Percentiles rank a stretch among this genome's conserved stretches.
Evolutionary conservation across 2,888 invertebrate genomes (phyloP).

Genomic region (Ligdia adustata): DNA sequence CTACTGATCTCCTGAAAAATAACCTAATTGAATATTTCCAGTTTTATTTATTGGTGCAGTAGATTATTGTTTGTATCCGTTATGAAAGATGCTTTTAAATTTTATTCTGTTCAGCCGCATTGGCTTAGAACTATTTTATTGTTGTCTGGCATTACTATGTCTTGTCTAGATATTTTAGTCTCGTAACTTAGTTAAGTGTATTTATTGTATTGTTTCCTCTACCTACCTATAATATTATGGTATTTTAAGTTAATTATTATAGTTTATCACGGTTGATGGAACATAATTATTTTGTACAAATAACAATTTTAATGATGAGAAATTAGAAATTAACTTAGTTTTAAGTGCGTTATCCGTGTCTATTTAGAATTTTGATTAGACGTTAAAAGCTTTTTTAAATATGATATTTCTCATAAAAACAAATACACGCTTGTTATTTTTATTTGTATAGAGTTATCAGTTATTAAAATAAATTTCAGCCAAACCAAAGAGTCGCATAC

Average conservation of each 20-base stretch:
- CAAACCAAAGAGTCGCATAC: constrained; percentile 78
- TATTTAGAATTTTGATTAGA: constrained; percentile 4
- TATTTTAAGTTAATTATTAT: constrained; percentile 75
- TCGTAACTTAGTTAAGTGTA: constrained; percentile 56
- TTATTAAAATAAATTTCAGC: constrained; percentile 54
- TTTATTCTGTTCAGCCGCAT: constrained; percentile 52
- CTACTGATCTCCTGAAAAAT: too few relatives aligned
- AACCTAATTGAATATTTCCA: too few relatives aligned
- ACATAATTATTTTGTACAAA: constrained; percentile 82
- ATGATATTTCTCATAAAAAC: constrained; percentile 36
- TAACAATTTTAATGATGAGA: constrained; percentile 74
- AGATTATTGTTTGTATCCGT: constrained; percentile 53
- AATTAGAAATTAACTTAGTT: constrained; percentile 73
- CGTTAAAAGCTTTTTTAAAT: constrained; percentile 37
- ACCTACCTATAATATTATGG: constrained; percentile 48
- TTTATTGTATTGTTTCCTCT: constrained; percentile 69
- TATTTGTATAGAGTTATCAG: constrained; percentile 47
- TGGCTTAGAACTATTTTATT: constrained; percentile 52
- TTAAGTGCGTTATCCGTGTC: constrained; percentile 53
- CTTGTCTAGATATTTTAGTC: constrained; percentile 26
- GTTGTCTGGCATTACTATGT: constrained; percentile 55
- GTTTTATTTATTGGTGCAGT: constrained; percentile 70
- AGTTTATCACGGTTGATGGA: constrained; percentile 80
- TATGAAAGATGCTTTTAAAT: constrained; percentile 49
- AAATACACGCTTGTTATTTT: constrained; percentile 39